Conservation (phyloP, 2,888 invertebrate species). For the Pimpla rufipes region DNA sequence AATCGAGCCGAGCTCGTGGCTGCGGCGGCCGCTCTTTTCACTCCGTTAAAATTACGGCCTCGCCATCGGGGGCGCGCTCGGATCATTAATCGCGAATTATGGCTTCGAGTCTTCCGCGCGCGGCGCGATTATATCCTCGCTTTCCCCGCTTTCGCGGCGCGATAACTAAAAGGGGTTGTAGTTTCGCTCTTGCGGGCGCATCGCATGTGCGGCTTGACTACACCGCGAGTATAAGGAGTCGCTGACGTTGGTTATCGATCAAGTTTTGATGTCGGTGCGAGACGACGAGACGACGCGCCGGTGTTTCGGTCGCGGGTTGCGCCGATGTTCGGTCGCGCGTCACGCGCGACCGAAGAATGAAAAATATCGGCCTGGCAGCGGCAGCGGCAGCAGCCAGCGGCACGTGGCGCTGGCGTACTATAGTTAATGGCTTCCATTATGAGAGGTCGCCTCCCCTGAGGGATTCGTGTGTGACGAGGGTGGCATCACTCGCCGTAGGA, state of each 20-base stretch:
- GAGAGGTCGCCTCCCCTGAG: constrained; percentile 61
- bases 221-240: constrained; percentile 11
- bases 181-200: constrained; percentile 10
- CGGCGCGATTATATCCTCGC: background rate
- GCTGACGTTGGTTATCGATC: constrained; percentile 46
- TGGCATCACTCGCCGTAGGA: too few species aligned
- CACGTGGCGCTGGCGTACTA: constrained; percentile 78
- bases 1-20: constrained; percentile 7
- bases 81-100: constrained; percentile 60
- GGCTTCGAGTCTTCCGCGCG: constrained; percentile 21
- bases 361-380: constrained; percentile 78
- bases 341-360: constrained; percentile 72
- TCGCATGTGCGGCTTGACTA: constrained; percentile 11
- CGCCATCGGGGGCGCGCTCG: constrained; percentile 16
- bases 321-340: constrained; percentile 52
- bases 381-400: too few species aligned
- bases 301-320: constrained; percentile 41
- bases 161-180: constrained; percentile 49
- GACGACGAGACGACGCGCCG: background rate
- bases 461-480: constrained; percentile 20
- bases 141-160: background rate
- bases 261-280: constrained; percentile 50
- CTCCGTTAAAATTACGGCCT: constrained; percentile 49
- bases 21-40: constrained; percentile 41
- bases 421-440: constrained; percentile 81